Conservation (phyloP, 1,140 invertebrate species). For the Gryllus bimaculatus region DNA sequence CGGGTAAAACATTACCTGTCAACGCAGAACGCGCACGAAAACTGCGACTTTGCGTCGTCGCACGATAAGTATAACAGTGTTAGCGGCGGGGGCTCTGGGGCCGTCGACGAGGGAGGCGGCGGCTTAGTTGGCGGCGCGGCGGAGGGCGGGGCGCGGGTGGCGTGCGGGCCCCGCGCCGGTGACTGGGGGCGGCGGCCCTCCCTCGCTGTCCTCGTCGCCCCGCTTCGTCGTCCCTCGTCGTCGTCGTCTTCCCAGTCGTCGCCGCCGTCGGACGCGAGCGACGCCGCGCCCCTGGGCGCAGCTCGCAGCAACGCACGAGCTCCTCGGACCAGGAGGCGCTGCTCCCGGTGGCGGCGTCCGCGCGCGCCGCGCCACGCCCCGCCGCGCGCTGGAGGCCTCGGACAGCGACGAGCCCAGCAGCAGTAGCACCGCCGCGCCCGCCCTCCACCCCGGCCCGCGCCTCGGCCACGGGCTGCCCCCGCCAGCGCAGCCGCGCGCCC, state of each 20-base stretch:
- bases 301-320: constrained; percentile 18
- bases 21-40: constrained; percentile 29
- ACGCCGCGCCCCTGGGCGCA: constrained; percentile 1
- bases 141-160: constrained; percentile 10
- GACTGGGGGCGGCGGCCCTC: constrained; percentile 10
- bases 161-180: too few relatives aligned
- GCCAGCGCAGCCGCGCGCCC: constrained; percentile 32
- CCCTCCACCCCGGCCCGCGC: constrained; percentile 57
- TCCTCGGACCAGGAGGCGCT: constrained; percentile 13
- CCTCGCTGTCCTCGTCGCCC: constrained; percentile 19
- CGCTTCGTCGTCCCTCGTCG: constrained; percentile 20
- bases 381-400: constrained; percentile 23
- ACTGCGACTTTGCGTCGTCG: constrained; percentile 14
- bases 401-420: constrained; percentile 33
- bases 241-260: neutral
- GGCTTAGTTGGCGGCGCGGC: constrained; percentile 26
- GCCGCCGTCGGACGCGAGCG: neutral
- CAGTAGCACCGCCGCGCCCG: constrained; percentile 21
- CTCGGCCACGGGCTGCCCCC: constrained; percentile 91
- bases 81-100: neutral
- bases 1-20: constrained; percentile 65
- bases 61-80: constrained; percentile 11
- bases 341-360: neutral
- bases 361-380: neutral
- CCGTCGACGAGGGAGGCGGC: neutral